Base-by-base conservation (phyloP, 2,888 invertebrate species). In the Plebejus melissa region DNA sequence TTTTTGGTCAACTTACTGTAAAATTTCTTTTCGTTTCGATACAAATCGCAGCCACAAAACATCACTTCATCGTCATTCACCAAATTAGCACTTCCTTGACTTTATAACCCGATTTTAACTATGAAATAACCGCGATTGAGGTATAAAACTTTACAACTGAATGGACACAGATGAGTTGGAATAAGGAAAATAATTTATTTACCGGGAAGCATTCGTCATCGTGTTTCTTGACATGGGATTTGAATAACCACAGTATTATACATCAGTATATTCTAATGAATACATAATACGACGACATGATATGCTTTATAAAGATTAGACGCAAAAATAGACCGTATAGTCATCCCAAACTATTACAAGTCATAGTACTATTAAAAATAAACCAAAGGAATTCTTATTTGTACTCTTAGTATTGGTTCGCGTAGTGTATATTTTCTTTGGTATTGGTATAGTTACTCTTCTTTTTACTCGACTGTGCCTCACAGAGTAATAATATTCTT, bases 121-220 rank as follows among this genome's bases (percentile, higher is more conserved):
- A 54, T 16, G 54, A 11, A 28, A 11, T 60, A 28, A 58, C n/a
- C 5, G 65, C 32, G 13, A 13, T 32, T 65, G 4, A 32, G 65
- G 5, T 36, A 65, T 32, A 28, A 65, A 16, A n/a, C 32, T 36
- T 36, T 16, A 74, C 74, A n/a, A 60, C 69, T 71, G 50, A 58
- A 60, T 71, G 57, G 9, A 36, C n/a, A 38, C 71, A 74, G 54
- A 69, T 69, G 75, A 54, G 69, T 58, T 76, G 78, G 77, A 77
- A 80, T 57, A 76, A 82, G 82, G 82, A 82, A 82, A 80, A 83
- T 22, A 46, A 76, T 74, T 76, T 74, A 78, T 77, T 79, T 82
- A 82, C 80, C 77, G 76, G 80, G 82, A 84, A 84, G 60, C 13
- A 46, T 75, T 76, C 74, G 46, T 75, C 75, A 60, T 74, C 57